A percentile compares a stretch with the other conserved stretches of the same genome.
phyloP scores from a whole-genome alignment of 2,888 invertebrate species.

The Mantis religiosa region DNA sequence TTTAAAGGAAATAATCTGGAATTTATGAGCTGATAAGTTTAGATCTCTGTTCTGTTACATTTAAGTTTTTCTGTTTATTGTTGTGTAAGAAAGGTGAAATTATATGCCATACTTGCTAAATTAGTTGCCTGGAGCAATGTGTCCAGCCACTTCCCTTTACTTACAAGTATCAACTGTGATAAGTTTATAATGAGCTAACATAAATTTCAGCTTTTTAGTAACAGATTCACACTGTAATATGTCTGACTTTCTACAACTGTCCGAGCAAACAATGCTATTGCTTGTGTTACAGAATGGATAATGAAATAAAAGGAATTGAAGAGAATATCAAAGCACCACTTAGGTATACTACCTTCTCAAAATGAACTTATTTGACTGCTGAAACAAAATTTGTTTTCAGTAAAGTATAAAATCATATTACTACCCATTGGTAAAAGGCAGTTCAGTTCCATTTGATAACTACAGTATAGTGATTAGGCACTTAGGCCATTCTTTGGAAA shows the following conservation, averaged over 20 bases:
- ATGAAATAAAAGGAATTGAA: background rate
- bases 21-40: background rate
- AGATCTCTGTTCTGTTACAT: background rate
- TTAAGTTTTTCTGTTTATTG: background rate
- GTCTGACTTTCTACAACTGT: background rate
- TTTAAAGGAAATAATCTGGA: background rate
- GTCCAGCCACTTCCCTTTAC: background rate
- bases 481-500: background rate
- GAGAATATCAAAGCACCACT: background rate
- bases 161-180: background rate
- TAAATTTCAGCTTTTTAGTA: background rate
- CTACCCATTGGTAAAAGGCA: no score
- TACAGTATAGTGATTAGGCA: no score
- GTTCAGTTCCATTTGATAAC: no score
- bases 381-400: background rate
- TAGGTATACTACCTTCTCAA: background rate
- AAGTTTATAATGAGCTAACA: background rate
- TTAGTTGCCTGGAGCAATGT: background rate
- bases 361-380: background rate
- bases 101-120: background rate
- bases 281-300: background rate
- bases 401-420: no score
- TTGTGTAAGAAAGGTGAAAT: background rate
- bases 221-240: background rate
- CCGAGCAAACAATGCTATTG: background rate